Base-by-base conservation (phyloP, 2,888 invertebrate genomes). In the Acanthosoma haemorrhoidale region DNA sequence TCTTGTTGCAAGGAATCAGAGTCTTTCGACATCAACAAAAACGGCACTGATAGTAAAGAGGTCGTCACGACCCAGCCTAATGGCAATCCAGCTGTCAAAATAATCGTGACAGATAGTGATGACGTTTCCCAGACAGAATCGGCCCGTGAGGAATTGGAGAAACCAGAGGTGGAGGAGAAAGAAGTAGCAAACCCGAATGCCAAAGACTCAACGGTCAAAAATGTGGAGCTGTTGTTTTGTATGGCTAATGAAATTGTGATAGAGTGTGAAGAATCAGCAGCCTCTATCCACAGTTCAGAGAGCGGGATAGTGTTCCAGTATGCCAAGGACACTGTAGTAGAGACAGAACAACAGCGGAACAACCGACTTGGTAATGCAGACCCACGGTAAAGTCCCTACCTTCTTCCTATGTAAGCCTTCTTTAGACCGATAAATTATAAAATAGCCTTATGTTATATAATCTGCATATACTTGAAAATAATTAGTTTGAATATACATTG, bases 351-450 rank as follows among this genome's bases (percentile, higher is more conserved):
- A 15, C 43, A 67, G 4, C 57, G 18, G 15, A 67, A 67, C 67
- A 67, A 67, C 57, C 67, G 51, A 32, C 67, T 67, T 51, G 67
- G 67, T 67, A 67, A 67, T 67, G 67, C 67, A 67, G 67, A 67
- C 34, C 51, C 67, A 67, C 67, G 67, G 67, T 67, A 67, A 67
- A 67, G 64, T 51, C 51, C 8, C 41, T 64, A 39, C 34, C 6
- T 5, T 51, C 21, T 51, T 11, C 13, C 29, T 25, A n/a, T 25
- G 8, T 51, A 51, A 51, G 11, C 51, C 51, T 51, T 51, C 51
- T 51, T 51, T 51, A 51, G 51, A 51, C 51, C 51, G n/a, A 25
- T 51, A 25, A 29, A 25, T 51, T 51, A 5, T 21, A 43, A n/a
- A n/a, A n/a, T n/a, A n/a, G n/a, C n/a, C n/a, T n/a, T n/a, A n/a